phyloP scores from a whole-genome alignment of 1,140 invertebrate species.

The Akabosia matsudoensis region DNA sequence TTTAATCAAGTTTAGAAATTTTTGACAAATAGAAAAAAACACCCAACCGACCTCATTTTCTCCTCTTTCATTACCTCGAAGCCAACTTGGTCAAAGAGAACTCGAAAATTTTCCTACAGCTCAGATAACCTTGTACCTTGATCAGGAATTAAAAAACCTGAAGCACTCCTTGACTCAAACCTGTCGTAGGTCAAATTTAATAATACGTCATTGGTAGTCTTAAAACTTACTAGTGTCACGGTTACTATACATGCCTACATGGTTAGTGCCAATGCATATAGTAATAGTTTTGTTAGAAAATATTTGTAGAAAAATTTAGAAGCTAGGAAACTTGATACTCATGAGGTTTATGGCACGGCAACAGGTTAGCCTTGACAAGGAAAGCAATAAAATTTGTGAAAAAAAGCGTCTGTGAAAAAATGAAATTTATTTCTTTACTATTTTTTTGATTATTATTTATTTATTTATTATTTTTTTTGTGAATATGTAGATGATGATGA shows the following conservation, averaged over 20 bases:
- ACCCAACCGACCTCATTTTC: neutral
- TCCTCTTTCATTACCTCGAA: neutral
- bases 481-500: conserved; percentile 52
- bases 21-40: no score
- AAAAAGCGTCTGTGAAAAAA: neutral
- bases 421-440: neutral
- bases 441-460: conserved; percentile 36
- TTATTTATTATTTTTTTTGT: conserved; percentile 41
- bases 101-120: no score
- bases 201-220: neutral
- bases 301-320: no score
- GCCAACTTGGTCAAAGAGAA: neutral
- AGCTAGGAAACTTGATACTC: neutral
- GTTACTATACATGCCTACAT: no score
- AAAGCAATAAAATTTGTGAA: conserved; percentile 19
- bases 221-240: no score
- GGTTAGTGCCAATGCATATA: no score
- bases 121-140: no score
- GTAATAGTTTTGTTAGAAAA: no score
- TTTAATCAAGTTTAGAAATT: no score
- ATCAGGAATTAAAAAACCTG: no score
- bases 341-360: neutral
- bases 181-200: neutral
- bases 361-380: conserved; percentile 33
- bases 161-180: neutral